Evolutionary conservation across 92 coral and sea anemone genomes (phyloP).

Genomic region (Palythoa heliodiscus): DNA sequence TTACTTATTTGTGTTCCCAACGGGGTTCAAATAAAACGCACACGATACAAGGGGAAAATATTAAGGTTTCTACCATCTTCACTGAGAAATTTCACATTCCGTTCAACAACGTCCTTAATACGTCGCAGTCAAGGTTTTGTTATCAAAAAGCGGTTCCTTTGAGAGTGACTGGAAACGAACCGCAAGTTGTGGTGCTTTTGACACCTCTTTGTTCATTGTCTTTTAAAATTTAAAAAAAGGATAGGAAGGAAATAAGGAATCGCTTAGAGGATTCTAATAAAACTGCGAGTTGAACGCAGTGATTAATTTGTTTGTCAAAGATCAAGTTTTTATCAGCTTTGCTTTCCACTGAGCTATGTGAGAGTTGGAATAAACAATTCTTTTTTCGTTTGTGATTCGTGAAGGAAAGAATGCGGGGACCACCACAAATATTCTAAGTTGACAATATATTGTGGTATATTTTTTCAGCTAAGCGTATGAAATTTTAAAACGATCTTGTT

Average conservation of each 20-base stretch:
- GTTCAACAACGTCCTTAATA: not conserved
- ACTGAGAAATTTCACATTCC: not conserved
- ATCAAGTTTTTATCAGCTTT: not conserved
- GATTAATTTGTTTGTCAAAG: not conserved
- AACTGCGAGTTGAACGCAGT: not conserved
- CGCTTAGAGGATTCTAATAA: not conserved
- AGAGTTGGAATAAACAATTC: not conserved
- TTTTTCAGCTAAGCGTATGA: not conserved
- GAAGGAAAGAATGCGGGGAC: not conserved
- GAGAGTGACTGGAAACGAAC: not conserved
- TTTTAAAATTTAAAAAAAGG: not conserved
- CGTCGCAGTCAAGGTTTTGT: not conserved
- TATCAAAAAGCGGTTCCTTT: conserved; percentile 26
- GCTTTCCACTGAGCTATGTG: conserved; percentile 1
- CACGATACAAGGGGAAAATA: not conserved
- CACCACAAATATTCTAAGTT: not conserved
- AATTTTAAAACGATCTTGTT: conserved; percentile 5
- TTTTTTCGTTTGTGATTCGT: not conserved
- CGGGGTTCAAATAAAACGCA: not conserved
- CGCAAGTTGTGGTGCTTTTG: conserved; percentile 11
- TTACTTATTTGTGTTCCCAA: not conserved
- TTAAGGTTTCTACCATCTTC: not conserved
- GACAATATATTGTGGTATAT: not conserved
- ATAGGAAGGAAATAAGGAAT: not conserved
- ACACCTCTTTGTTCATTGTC: conserved; percentile 25